Percentiles rank a stretch among this genome's conserved stretches.
These are phyloP conservation scores for Habroteleia sp. DNA, from an alignment of 2,888 invertebrate species.

Conservation along the genomic window DNA sequence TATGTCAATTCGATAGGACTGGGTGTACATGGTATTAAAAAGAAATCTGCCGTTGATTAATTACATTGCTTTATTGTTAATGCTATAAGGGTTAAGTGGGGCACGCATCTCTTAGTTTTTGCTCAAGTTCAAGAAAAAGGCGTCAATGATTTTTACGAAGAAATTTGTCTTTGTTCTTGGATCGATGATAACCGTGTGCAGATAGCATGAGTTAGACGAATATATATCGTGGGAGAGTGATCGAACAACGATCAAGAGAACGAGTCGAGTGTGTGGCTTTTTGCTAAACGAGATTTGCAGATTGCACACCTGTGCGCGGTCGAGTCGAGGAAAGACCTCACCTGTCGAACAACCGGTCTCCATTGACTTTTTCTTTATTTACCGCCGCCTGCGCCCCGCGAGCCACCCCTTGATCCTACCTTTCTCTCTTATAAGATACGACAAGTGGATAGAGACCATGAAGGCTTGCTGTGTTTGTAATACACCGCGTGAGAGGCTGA, in stretches of 20 bases:
- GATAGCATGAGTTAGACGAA: slow-evolving; percentile 20
- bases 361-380: slow-evolving; percentile 79
- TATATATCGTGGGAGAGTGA: slow-evolving; percentile 48
- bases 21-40: no score
- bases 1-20: no score
- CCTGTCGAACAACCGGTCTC: slow-evolving; percentile 80
- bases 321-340: slow-evolving; percentile 78
- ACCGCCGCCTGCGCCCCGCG: slow-evolving; percentile 64
- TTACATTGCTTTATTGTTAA: no score
- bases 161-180: slow-evolving; percentile 13
- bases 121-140: no score
- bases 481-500: slow-evolving; percentile 58
- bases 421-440: slow-evolving; percentile 67
- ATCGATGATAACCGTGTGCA: slow-evolving; percentile 32
- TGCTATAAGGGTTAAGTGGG: no score
- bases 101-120: no score
- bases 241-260: slow-evolving; percentile 64
- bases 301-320: slow-evolving; percentile 79
- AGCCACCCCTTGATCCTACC: slow-evolving; percentile 60
- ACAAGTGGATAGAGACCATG: slow-evolving; percentile 65
- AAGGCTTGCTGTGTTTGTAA: slow-evolving; percentile 59
- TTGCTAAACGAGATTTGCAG: slow-evolving; percentile 77
- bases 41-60: no score
- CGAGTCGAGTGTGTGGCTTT: slow-evolving; percentile 70
- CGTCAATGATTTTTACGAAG: slow-evolving; percentile 33